Evolutionary conservation across 2,888 invertebrate species (phyloP).

Genomic region (Bimastos eiseni): DNA sequence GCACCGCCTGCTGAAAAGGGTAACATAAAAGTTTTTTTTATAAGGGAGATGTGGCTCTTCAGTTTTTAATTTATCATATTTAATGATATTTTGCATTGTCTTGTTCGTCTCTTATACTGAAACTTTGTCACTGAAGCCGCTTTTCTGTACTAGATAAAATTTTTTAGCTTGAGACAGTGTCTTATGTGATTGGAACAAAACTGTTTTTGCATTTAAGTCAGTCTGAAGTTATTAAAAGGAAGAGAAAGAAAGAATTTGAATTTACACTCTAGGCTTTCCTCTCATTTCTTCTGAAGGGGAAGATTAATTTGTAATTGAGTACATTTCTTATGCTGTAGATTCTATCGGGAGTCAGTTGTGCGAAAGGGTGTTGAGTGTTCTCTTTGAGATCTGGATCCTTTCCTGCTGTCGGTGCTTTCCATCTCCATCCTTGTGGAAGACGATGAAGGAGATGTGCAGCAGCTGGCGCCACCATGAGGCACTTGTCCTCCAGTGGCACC

Average conservation of each 20-base stretch:
- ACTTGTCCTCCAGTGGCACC: slow-evolving; percentile 90
- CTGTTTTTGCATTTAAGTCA: neutral
- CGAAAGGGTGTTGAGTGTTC: slow-evolving; percentile 87
- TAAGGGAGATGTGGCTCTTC: slow-evolving; percentile 54
- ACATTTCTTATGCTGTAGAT: slow-evolving; percentile 65
- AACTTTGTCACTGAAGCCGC: neutral
- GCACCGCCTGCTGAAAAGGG: slow-evolving; percentile 87
- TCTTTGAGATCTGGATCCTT: slow-evolving; percentile 84
- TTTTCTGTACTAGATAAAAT: neutral
- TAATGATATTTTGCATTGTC: neutral
- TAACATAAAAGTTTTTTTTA: slow-evolving; percentile 46
- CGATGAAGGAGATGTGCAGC: slow-evolving; percentile 85
- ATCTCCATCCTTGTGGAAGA: slow-evolving; percentile 92
- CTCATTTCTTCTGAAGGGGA: neutral
- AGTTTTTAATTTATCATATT: neutral
- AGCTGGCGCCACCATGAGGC: slow-evolving; percentile 93
- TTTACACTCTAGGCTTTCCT: neutral
- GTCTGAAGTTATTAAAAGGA: neutral
- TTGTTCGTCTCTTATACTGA: neutral
- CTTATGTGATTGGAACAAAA: neutral
- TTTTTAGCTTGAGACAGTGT: neutral
- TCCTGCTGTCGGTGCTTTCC: slow-evolving; percentile 83
- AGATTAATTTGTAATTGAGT: too few species aligned
- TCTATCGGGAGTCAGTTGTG: slow-evolving; percentile 93
- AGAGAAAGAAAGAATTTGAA: neutral